Base-by-base conservation (phyloP, 2,113 vertebrate genomes). In the Scalopus aquaticus region DNA sequence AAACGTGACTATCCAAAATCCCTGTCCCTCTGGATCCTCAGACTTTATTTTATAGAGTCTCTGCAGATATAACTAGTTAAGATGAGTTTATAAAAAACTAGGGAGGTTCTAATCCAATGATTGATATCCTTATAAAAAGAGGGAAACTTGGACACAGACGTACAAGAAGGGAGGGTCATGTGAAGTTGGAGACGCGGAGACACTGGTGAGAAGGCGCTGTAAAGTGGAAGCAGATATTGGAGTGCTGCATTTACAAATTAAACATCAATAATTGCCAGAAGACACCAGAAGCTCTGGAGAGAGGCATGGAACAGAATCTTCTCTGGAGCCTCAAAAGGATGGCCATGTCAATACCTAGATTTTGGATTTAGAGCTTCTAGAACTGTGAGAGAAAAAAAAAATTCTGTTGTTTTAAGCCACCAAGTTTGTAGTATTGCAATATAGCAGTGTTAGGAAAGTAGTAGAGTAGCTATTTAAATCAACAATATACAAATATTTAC, bases 401-500 rank as follows among this genome's bases (percentile, higher is more conserved):
- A 51, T 6, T 37, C 73, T 90, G 5, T 37, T 44, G 30, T 80
- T 54, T 64, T 42, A 65, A 37, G 28, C 7, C 17, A 37, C 26
- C 10, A 44, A 20, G 24, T 88, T n/a, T 62, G 13, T 76, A 51
- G 58, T 60, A 42, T 58, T 67, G 72, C 44, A 49, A 56, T 65
- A 39, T 2, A 39, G 19, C 9, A 65, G 46, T 15, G 60, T 67
- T 82, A 72, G 58, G 37, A 78, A 82, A 82, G 1, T 16, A 19
- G 83, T 19, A 51, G 9, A 69, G 42, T 28, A n/a, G 64, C 32
- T 70, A 46, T 13, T 12, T 64, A 46, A 92, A 76, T 42, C 6
- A 89, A 85, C 44, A 73, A 22, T 85, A 26, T 46, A 37, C 26
- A 76, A 96, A 42, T 72, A 70, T 87, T 87, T 82, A 72, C 26